phyloP scores from a whole-genome alignment of 2,113 vertebrate genomes.

The Emydura subglobosa region DNA sequence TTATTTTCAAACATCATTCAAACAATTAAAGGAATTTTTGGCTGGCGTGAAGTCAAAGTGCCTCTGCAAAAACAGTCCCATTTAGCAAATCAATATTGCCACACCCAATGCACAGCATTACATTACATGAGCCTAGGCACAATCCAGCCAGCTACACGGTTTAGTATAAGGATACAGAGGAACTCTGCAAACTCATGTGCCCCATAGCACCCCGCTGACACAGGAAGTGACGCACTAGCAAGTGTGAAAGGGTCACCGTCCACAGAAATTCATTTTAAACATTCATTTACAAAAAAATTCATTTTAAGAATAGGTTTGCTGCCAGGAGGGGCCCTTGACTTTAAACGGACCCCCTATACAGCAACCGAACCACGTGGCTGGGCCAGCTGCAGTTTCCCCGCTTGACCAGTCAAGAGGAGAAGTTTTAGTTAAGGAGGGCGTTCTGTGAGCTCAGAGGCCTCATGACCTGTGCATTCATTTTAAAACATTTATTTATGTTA shows the following conservation, averaged over 20 bases:
- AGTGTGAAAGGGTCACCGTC: too few relatives aligned
- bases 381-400: not conserved
- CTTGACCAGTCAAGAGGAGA: not conserved
- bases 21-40: not conserved
- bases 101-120: not conserved
- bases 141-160: not conserved
- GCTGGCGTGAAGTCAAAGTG: not conserved
- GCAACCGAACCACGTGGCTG: too few relatives aligned
- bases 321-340: not conserved
- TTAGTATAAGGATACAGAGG: not conserved
- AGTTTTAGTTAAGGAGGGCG: not conserved
- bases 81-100: rapidly evolving
- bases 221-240: not conserved
- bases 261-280: too few relatives aligned
- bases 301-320: too few relatives aligned
- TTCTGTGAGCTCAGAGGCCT: not conserved
- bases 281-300: too few relatives aligned
- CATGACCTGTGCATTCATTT: not conserved
- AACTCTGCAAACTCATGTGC: not conserved
- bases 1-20: not conserved
- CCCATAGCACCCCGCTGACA: not conserved
- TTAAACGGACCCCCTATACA: too few relatives aligned
- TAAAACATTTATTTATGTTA: too few relatives aligned
- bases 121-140: not conserved
- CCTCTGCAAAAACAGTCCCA: not conserved